Evolutionary conservation across 1,140 invertebrate species (phyloP).

Genomic region (Phortica variegata): DNA sequence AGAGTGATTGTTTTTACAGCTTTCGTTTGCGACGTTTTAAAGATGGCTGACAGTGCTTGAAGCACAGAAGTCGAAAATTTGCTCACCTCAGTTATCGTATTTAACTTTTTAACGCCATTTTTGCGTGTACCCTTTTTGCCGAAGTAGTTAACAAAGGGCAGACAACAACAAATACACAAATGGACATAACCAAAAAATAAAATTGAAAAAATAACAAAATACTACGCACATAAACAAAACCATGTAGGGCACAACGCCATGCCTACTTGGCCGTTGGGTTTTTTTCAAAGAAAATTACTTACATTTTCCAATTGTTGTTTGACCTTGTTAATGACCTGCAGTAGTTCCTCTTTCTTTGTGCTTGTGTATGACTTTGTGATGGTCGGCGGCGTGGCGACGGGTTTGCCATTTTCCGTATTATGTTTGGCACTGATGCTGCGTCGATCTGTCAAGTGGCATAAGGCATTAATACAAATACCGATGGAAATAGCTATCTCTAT

Average conservation of each 20-base stretch:
- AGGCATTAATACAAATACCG: not conserved
- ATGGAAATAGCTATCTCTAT: not conserved
- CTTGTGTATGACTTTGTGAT: constrained; percentile 63
- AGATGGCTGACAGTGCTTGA: too few relatives aligned
- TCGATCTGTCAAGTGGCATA: constrained; percentile 29
- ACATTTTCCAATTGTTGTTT: constrained; percentile 86
- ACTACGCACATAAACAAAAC: not conserved
- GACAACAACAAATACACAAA: constrained; percentile 28
- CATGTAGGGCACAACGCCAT: not conserved
- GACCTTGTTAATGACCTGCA: constrained; percentile 83
- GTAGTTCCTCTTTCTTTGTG: constrained; percentile 78
- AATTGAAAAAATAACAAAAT: constrained; percentile 23
- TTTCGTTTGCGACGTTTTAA: too few relatives aligned
- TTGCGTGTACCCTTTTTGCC: constrained; percentile 43
- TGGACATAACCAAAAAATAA: constrained; percentile 32
- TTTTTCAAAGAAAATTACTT: constrained; percentile 58
- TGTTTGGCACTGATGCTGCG: constrained; percentile 57
- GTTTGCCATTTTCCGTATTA: constrained; percentile 52
- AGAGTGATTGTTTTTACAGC: too few relatives aligned
- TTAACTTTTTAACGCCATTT: constrained; percentile 46
- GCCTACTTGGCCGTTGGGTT: not conserved
- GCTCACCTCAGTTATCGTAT: constrained; percentile 53
- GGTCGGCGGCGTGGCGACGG: constrained; percentile 51
- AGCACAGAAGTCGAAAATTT: constrained; percentile 15
- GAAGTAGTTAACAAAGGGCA: constrained; percentile 23